Evolutionary conservation across 2,113 vertebrate genomes (phyloP).

Genomic region (Eleginops maclovinus): DNA sequence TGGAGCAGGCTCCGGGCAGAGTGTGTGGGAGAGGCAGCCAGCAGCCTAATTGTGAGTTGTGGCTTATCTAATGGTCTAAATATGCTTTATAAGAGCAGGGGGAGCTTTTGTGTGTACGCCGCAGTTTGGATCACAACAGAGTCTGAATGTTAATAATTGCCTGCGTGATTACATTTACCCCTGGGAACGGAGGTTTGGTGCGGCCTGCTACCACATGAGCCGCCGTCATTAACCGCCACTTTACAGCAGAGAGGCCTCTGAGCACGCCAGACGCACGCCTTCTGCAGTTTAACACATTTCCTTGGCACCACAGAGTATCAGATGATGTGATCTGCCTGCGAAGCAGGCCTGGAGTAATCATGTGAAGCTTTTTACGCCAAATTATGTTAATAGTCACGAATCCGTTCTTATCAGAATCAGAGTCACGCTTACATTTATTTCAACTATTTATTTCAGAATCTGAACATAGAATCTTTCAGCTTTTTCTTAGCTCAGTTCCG

Average conservation of each 20-base stretch:
- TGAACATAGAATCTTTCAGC: conserved; percentile 52
- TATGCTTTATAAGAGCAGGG: conserved; percentile 61
- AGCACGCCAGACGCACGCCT: conserved; percentile 27
- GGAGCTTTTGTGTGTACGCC: conserved; percentile 41
- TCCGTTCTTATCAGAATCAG: conserved; percentile 24
- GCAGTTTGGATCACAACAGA: conserved; percentile 60
- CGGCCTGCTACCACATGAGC: conserved; percentile 49
- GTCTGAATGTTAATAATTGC: conserved; percentile 47
- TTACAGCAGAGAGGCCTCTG: conserved; percentile 39
- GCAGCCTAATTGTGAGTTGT: conserved; percentile 64
- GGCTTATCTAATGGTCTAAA: conserved; percentile 66
- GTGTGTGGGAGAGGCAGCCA: conserved; percentile 41
- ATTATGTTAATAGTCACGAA: conserved; percentile 25
- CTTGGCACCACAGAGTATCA: conserved; percentile 52
- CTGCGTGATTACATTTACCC: conserved; percentile 40
- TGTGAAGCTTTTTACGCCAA: not conserved
- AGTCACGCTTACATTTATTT: conserved; percentile 20
- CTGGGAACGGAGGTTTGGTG: conserved; percentile 48
- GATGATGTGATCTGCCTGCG: conserved; percentile 53
- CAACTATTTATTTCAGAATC: conserved; percentile 26
- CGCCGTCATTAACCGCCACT: conserved; percentile 58
- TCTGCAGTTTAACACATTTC: conserved; percentile 61
- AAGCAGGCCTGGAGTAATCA: conserved; percentile 32
- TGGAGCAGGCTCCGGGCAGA: conserved; percentile 35
- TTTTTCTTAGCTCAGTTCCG: conserved; percentile 26